Evolutionary conservation across 2,113 vertebrate species (phyloP), one percentile per base, ranked within the genome.

Genomic region (Bambusicola thoracicus): DNA sequence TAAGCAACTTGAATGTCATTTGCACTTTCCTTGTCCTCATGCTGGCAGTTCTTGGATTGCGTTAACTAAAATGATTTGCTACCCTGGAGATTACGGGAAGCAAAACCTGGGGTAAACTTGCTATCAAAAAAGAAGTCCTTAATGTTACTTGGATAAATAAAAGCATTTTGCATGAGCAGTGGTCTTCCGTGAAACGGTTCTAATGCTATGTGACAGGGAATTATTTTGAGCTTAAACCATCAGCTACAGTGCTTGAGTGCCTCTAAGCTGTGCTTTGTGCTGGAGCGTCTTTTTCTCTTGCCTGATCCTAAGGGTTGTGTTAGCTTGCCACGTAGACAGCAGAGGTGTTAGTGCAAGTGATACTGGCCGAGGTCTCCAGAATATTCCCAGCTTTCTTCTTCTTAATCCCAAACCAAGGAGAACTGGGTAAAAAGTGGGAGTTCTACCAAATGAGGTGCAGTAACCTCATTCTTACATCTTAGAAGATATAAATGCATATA

Each of bases 151-250:
- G 34, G 34, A 65, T 80, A 82, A 91, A 87, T 59, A 74, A 89
- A 79, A 85, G 27, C 36, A 48, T 80, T 43, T 46, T 92, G 81
- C 16, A 2, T 81, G 81, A 92, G 40, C 41, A 89, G 29, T 22
- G 0, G 0, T 72, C 65, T 77, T 74, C 46, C 61, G 53, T 81
- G 43, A 89, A 85, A 66, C 34, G 40, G 75, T 89, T 88, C 74
- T 78, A 84, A 75, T 79, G 43, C 86, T 89, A 79, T 79, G n/a
- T 86, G 91, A 72, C 40, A 79, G 70, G 38, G 51, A 32, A 85
- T 96, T 81, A 72, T 72, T 78, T 78, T 79, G 43, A 92, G 30
- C 36, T 92, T 58, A 70, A 93, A 41, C 38, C 4, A 7, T 36
- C 43, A 61, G 68, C 82, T 63, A 4, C 21, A 11, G 46, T 1